These are phyloP conservation scores for Eulacestoma nigropectus DNA, from an alignment of 2,113 vertebrate species.

Conservation along the genomic window DNA sequence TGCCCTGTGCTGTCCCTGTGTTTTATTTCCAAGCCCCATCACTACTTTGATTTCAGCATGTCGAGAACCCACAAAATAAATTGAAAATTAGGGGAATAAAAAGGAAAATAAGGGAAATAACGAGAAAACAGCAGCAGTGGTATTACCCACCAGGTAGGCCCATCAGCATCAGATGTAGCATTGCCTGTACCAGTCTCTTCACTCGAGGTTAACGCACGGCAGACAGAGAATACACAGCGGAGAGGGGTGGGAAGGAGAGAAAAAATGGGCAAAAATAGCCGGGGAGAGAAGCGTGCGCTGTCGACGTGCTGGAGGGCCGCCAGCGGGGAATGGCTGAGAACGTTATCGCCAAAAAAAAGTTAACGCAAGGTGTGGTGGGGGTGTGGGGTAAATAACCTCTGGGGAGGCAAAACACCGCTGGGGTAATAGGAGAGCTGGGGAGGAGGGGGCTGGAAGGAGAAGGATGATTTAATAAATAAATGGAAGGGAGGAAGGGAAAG, in stretches of 20 bases:
- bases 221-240: neutral
- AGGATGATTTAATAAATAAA: neutral
- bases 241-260: neutral
- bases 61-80: neutral
- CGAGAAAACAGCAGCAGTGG: neutral
- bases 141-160: slow-evolving; percentile 13
- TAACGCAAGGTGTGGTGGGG: neutral
- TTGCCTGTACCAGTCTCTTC: neutral
- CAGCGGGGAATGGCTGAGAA: neutral
- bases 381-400: neutral
- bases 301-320: neutral
- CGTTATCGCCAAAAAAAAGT: slow-evolving; percentile 35
- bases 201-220: neutral
- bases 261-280: neutral
- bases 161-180: neutral
- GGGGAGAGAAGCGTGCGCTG: neutral
- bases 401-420: neutral
- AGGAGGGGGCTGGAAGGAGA: neutral
- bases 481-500: neutral
- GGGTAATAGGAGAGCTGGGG: neutral
- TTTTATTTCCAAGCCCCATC: neutral
- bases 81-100: neutral
- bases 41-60: neutral
- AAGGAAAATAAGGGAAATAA: neutral
- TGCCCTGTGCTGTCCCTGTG: neutral